Evolutionary conservation across 2,888 invertebrate species (phyloP), one percentile per base, ranked within the genome.

Genomic region (Selenia dentaria): DNA sequence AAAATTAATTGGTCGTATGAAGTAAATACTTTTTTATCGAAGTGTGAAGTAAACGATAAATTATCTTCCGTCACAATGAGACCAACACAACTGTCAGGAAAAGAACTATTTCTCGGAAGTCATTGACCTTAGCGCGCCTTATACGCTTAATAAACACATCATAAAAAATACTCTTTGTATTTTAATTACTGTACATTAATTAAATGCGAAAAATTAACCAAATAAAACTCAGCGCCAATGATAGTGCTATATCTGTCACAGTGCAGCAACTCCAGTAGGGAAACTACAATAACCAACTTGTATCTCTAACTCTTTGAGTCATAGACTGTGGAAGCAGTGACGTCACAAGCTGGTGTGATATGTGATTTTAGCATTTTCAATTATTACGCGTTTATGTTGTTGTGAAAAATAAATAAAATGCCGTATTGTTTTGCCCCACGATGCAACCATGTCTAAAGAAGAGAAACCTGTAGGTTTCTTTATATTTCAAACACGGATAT

Each of bases 181-280:
- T 13, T 33, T 36, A 31, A 40, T 37, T 16, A 9, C 3, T 33
- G 31, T 27, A 25, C 37, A 43, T n/a, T n/a, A n/a, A 40, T 46
- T 29, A 46, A 51, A 46, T 28, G 52, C 51, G 51, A 47, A 48
- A 54, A 53, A 29, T 35, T 42, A 26, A 44, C 20, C 29, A n/a
- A 36, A 27, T 37, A 40, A 45, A 36, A 33, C 42, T 43, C 9
- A 13, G 36, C 32, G 31, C 46, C 54, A 40, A 51, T 50, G 42
- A 54, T 41, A 45, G 31, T 28, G 22, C 22, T 29, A 14, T 22
- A 24, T 10, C 6, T 5, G 40, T 22, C 33, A 31, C 18, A 39
- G 34, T 16, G 10, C 9, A 38, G 3, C 8, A 24, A n/a, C 8
- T 20, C 1, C 44, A 45, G 38, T 37, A 44, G 9, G 29, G 0